Evolutionary conservation across 2,888 invertebrate genomes (phyloP).

Genomic region (Ashinkailepas kermadecensis): DNA sequence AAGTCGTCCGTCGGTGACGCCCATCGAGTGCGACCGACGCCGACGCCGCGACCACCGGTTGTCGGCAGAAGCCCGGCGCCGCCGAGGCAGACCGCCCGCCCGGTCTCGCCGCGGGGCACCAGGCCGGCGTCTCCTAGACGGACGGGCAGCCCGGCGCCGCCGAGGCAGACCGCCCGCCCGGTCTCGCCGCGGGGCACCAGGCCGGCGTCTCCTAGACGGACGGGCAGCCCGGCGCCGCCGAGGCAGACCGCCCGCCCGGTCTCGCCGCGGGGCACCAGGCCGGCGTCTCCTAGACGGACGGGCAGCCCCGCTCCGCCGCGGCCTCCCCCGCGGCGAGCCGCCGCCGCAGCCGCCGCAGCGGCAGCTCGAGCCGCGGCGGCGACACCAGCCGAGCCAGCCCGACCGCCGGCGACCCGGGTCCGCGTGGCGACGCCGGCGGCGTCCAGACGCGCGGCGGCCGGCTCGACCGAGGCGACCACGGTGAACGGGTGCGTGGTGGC

Average conservation of each 20-base stretch:
- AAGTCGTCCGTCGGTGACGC: slow-evolving; percentile 6
- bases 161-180: background rate
- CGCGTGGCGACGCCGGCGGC: background rate
- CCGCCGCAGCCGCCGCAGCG: background rate
- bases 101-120: background rate
- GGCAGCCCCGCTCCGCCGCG: background rate
- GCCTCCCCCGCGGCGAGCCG: slow-evolving; percentile 1
- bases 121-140: background rate
- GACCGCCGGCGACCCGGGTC: too few species aligned
- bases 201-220: background rate
- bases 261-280: background rate
- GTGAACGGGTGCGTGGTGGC: background rate
- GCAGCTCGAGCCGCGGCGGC: background rate
- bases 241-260: background rate
- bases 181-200: background rate
- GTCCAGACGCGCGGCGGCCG: background rate
- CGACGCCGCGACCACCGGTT: background rate
- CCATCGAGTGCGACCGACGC: background rate
- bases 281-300: background rate
- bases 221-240: background rate
- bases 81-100: background rate
- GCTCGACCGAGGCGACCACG: background rate
- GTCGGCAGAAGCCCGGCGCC: background rate
- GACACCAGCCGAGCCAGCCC: background rate
- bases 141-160: background rate